Conservation (phyloP, 2,888 invertebrate genomes). For the Aleiodes leptofemur region DNA sequence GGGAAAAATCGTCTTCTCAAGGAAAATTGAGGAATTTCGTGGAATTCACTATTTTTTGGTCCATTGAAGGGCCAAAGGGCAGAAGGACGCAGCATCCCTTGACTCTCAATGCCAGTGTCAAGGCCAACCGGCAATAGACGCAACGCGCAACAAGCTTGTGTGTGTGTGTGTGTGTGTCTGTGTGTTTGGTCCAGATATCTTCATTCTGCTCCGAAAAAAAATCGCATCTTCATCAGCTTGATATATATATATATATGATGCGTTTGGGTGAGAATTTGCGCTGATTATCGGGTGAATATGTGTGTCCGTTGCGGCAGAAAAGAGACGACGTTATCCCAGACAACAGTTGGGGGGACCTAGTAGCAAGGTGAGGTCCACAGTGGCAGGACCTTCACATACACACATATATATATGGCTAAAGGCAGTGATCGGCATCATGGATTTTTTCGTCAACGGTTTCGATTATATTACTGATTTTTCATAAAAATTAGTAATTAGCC, state of each 20-base stretch:
- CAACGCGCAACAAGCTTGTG: constrained; percentile 59
- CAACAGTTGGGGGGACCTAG: constrained; percentile 23
- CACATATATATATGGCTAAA: constrained; percentile 15
- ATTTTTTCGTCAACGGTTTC: too few relatives aligned
- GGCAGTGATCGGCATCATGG: too few relatives aligned
- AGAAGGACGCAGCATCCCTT: constrained; percentile 43
- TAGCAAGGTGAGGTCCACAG: constrained; percentile 44
- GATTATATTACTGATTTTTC: too few relatives aligned
- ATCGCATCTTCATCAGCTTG: too few relatives aligned
- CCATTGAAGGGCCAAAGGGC: not conserved
- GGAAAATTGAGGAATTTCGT: too few relatives aligned
- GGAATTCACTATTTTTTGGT: not conserved
- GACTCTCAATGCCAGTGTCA: constrained; percentile 73
- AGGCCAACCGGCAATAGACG: constrained; percentile 72
- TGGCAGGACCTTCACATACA: constrained; percentile 53
- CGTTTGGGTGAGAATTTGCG: too few relatives aligned
- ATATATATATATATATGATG: not conserved
- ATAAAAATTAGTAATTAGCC: too few relatives aligned
- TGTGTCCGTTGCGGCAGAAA: constrained; percentile 19
- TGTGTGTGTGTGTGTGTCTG: too few relatives aligned
- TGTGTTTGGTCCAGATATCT: not conserved
- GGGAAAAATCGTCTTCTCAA: not conserved
- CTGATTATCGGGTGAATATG: not conserved
- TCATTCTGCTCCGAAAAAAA: constrained; percentile 1
- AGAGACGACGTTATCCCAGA: constrained; percentile 33